Conservation (phyloP, 2,797 vertebrate genomes). For the Austrolebias charrua region DNA sequence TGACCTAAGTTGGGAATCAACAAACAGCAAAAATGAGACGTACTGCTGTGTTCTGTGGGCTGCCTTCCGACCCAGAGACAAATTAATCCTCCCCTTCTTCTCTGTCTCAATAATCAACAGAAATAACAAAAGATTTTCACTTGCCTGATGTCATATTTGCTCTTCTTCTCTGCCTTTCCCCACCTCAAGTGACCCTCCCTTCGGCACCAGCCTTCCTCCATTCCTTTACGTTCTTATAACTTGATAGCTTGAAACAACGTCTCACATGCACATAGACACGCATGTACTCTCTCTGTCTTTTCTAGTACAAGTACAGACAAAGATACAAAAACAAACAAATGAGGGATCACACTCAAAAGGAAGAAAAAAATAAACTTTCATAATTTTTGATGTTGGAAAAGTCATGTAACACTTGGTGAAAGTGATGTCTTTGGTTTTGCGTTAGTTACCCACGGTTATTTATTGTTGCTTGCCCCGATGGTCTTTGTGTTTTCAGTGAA, state of each 20-base stretch:
- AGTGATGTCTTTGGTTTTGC: conserved; percentile 6
- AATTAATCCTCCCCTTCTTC: conserved; percentile 53
- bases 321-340: conserved; percentile 17
- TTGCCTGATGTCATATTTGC: conserved; percentile 40
- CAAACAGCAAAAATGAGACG: conserved; percentile 31
- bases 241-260: conserved; percentile 67
- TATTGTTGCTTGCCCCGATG: conserved; percentile 5
- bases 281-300: neutral
- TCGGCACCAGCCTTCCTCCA: conserved; percentile 59
- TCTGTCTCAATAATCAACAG: conserved; percentile 64
- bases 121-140: conserved; percentile 69
- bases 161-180: conserved; percentile 30
- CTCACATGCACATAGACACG: conserved; percentile 42
- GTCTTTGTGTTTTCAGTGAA: conserved; percentile 36
- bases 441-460: neutral
- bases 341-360: conserved; percentile 20
- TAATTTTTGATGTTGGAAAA: conserved; percentile 27
- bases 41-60: conserved; percentile 36
- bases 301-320: conserved; percentile 11
- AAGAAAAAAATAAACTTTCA: conserved; percentile 18
- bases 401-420: conserved; percentile 14
- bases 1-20: conserved; percentile 46
- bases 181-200: conserved; percentile 61
- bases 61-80: conserved; percentile 60
- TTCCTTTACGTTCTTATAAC: conserved; percentile 73